phyloP scores from a whole-genome alignment of 1,140 invertebrate genomes.

The Caerostris darwini region DNA sequence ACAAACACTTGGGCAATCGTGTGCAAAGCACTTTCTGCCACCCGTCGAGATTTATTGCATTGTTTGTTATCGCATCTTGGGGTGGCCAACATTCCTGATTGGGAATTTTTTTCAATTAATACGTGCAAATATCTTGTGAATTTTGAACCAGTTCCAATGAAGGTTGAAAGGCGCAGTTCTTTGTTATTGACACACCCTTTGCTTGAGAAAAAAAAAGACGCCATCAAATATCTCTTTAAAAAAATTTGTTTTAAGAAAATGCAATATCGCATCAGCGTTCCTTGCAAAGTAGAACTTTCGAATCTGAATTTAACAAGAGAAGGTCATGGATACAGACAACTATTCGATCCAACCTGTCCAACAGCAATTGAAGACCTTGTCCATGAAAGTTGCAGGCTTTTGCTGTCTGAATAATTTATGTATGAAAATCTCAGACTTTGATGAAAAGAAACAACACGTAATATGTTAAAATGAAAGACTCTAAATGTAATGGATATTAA shows the following conservation, averaged over 20 bases:
- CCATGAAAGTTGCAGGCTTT: background rate
- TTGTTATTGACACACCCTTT: slow-evolving; percentile 54
- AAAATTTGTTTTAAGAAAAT: background rate
- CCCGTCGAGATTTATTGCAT: background rate
- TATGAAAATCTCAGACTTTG: too few relatives aligned
- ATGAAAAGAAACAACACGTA: too few relatives aligned
- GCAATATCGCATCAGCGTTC: background rate
- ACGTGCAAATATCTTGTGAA: slow-evolving; percentile 4
- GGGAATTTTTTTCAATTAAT: slow-evolving; percentile 10
- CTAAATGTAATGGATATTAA: too few relatives aligned
- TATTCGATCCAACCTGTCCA: background rate
- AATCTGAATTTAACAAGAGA: background rate
- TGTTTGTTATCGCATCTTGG: background rate
- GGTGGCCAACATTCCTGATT: background rate
- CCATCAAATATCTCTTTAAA: background rate
- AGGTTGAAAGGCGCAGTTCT: slow-evolving; percentile 31
- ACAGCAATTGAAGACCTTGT: background rate
- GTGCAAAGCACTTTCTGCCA: background rate
- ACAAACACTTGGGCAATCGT: too few relatives aligned
- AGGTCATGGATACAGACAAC: slow-evolving; percentile 5
- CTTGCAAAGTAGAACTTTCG: background rate
- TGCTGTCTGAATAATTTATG: too few relatives aligned
- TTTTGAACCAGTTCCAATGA: slow-evolving; percentile 53
- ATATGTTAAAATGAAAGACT: too few relatives aligned
- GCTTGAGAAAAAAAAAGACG: background rate